Percentiles rank a stretch among this genome's conserved stretches.
Evolutionary conservation across 2,797 vertebrate species (phyloP).

Genomic region (Hirundo rustica): DNA sequence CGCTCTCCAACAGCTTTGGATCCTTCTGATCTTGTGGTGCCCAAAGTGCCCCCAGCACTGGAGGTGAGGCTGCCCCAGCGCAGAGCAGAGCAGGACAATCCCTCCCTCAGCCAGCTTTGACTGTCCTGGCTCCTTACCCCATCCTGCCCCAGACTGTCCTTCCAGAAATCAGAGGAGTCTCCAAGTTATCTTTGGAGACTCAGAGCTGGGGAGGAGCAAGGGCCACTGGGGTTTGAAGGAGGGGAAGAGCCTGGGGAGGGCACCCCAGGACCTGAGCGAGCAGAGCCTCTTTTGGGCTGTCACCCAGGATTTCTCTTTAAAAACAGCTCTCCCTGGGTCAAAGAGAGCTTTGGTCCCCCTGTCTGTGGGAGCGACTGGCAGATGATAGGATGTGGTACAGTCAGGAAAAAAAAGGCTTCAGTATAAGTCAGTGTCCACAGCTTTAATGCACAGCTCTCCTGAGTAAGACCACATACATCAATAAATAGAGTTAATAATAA

Average conservation of each 20-base stretch:
- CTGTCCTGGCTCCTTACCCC: neutral
- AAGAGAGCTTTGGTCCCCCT: neutral
- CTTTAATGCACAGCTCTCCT: slow-evolving; percentile 55
- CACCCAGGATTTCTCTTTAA: neutral
- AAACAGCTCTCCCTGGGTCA: neutral
- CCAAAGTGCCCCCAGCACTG: neutral
- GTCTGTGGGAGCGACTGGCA: neutral
- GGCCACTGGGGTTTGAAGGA: neutral
- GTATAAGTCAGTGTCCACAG: neutral
- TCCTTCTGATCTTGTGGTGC: neutral
- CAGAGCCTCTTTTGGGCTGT: neutral
- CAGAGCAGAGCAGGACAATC: neutral
- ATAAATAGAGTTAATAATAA: slow-evolving; percentile 59
- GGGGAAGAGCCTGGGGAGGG: neutral
- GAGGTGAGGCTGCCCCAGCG: neutral
- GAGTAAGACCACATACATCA: slow-evolving; percentile 27
- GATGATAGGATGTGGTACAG: neutral
- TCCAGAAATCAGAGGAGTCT: neutral
- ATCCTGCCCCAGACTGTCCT: neutral
- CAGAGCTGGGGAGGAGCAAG: neutral
- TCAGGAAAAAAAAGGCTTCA: neutral
- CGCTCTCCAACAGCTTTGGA: neutral
- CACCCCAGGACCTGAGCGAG: neutral
- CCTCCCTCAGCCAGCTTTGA: neutral
- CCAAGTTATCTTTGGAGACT: neutral